Evolutionary conservation across 2,797 vertebrate genomes (phyloP), one percentile per base, ranked within the genome.

Genomic region (Dicrostonyx torquatus): DNA sequence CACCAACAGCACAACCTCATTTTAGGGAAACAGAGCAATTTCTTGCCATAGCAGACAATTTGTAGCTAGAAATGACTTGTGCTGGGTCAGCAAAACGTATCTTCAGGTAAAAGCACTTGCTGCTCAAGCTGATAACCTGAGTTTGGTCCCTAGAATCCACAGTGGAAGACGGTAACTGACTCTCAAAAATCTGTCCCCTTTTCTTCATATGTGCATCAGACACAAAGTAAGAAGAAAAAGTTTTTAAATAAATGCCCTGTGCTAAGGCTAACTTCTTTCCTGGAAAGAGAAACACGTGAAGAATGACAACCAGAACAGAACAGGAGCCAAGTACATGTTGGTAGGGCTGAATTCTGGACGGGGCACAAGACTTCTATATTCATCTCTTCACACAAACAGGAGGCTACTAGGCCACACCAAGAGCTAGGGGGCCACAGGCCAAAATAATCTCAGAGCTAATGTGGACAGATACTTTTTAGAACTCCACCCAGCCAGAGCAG

Each of bases 381-480:
- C 11, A 34, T 31, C 17, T 43, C 20, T 29, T 55, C 18, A 87
- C 45, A 40, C 68, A 75, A 50, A 55, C 37, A 24, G 11, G 20
- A 53, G 58, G 31, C 43, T 13, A 15, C 37, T 2, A 62, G n/a
- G 50, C 9, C 68, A 48, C 72, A 50, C 18, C n/a, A 83, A 40
- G 50, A 29, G 6, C 18, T 18, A n/a, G 22, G 12, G 48, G 37
- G 60, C 45, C 24, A 24, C 0, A 34, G 8, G 18, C 66, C 50
- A 68, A 75, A 34, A 31, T 1, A 6, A 12, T n/a, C 58, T 58
- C n/a, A 62, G 64, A 45, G 31, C 55, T 40, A 88, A n/a, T 1
- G 0, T 17, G 45, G 37, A 45, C 13, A 9, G 43, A n/a, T 37
- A 53, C 1, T 8, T 6, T 1, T 6, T 26, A 0, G 0, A 50